A percentile compares a stretch with the other conserved stretches of the same genome.
phyloP scores from a whole-genome alignment of 2,888 invertebrate genomes.

The Phania funesta region DNA sequence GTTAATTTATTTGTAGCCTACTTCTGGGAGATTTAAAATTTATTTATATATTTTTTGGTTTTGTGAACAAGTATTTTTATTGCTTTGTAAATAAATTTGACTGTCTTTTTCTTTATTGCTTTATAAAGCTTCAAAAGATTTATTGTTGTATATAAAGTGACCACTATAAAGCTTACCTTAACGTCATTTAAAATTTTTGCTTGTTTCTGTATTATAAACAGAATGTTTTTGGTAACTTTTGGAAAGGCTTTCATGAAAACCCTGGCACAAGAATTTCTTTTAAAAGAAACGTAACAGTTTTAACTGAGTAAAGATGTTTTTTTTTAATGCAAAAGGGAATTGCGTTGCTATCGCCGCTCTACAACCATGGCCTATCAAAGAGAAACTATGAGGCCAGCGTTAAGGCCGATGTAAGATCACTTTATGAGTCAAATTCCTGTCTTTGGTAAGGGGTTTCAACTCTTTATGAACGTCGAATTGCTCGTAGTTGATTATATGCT shows the following conservation, averaged over 20 bases:
- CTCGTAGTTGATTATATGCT: too few relatives aligned
- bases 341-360: too few relatives aligned
- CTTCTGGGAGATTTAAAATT: conserved; percentile 48
- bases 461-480: too few relatives aligned
- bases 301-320: neutral
- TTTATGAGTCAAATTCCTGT: too few relatives aligned
- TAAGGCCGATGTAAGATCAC: too few relatives aligned
- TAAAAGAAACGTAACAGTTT: neutral
- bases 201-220: conserved; percentile 9
- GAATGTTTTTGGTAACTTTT: neutral
- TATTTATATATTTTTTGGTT: conserved; percentile 43
- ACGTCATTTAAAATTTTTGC: conserved; percentile 24
- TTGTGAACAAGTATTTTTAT: neutral
- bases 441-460: too few relatives aligned
- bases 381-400: too few relatives aligned
- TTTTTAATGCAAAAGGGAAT: neutral
- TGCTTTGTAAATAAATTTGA: neutral
- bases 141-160: conserved; percentile 26
- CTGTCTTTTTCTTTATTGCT: conserved; percentile 48
- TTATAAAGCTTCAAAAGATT: conserved; percentile 45
- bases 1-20: conserved; percentile 57
- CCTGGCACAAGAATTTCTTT: neutral
- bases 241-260: neutral
- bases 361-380: too few relatives aligned
- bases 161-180: conserved; percentile 51